These are phyloP conservation scores for Tinea trinotella DNA, from an alignment of 2,888 invertebrate genomes.

Conservation along the genomic window DNA sequence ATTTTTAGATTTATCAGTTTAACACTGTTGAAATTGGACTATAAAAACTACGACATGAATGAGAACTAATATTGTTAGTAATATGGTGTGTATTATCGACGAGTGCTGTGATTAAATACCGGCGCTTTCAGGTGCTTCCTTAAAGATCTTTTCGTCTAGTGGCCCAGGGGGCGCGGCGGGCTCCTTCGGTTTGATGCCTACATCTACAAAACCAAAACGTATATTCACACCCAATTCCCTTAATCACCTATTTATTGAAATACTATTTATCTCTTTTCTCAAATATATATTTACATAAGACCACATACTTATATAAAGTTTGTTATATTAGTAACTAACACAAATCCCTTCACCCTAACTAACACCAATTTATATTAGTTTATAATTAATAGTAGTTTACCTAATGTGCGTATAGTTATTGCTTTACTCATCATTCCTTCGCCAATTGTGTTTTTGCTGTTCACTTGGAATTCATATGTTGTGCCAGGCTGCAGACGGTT, in stretches of 20 bases:
- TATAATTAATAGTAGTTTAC: too few species aligned
- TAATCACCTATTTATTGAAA: too few species aligned
- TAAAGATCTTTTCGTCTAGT: conserved; percentile 74
- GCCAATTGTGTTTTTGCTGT: conserved; percentile 94
- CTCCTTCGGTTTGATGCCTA: conserved; percentile 69
- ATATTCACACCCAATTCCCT: neutral
- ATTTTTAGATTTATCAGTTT: too few species aligned
- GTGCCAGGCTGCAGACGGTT: conserved; percentile 92
- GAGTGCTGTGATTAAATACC: conserved; percentile 64
- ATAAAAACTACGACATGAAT: too few species aligned
- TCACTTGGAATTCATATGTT: conserved; percentile 95
- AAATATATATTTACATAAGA: neutral
- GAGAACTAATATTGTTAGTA: neutral
- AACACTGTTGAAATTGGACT: too few species aligned
- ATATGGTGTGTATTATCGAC: neutral
- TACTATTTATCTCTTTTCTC: too few species aligned
- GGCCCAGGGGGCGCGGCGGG: conserved; percentile 75
- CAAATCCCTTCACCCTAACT: conserved; percentile 9
- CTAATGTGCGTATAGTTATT: conserved; percentile 89
- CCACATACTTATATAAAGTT: neutral
- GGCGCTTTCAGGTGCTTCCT: conserved; percentile 78
- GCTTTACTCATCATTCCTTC: conserved; percentile 97
- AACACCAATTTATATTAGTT: conserved; percentile 2
- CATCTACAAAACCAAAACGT: conserved; percentile 58
- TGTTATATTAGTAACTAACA: neutral